phyloP scores from a whole-genome alignment of 1,140 invertebrate genomes.

The Batillaria attramentaria region DNA sequence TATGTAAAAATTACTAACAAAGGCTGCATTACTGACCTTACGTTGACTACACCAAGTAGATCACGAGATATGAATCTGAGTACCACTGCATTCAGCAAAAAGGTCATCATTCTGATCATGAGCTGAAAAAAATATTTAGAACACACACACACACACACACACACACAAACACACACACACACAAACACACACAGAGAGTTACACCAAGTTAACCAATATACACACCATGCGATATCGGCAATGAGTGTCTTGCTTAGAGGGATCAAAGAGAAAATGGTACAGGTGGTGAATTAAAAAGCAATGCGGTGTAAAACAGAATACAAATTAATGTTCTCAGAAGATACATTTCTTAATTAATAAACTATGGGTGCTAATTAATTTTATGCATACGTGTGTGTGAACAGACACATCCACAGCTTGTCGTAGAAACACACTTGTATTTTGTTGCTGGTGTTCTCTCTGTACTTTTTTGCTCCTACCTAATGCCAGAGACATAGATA shows the following conservation, averaged over 20 bases:
- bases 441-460: too few relatives aligned
- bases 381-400: too few relatives aligned
- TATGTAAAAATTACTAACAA: not conserved
- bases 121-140: not conserved
- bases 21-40: not conserved
- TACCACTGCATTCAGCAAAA: not conserved
- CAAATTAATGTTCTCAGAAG: not conserved
- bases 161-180: not conserved
- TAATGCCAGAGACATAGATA: too few relatives aligned
- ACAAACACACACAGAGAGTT: not conserved
- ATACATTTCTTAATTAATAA: not conserved
- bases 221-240: not conserved
- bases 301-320: not conserved
- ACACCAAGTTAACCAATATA: not conserved
- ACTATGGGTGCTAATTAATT: not conserved
- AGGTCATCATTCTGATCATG: not conserved
- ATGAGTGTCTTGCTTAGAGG: not conserved
- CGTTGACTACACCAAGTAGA: not conserved
- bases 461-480: too few relatives aligned
- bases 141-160: not conserved
- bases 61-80: not conserved
- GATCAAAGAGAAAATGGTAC: not conserved
- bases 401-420: too few relatives aligned
- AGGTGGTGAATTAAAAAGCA: not conserved
- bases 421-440: too few relatives aligned